Evolutionary conservation across 2,797 vertebrate species (phyloP), one percentile per base, ranked within the genome.

Genomic region (Onychomys torridus): DNA sequence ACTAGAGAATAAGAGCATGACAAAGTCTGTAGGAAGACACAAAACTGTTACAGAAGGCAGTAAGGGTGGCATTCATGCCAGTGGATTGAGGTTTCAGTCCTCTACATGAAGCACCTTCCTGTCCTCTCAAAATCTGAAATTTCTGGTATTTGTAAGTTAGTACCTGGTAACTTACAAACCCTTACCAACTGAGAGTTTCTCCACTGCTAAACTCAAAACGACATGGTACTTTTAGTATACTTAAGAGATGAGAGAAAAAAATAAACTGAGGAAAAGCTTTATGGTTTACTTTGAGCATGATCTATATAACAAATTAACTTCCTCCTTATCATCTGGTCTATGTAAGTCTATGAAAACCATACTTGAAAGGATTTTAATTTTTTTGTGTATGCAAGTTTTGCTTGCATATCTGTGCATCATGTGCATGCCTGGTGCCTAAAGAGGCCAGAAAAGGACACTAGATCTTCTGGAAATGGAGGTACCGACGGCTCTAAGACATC

Each of bases 151-250:
- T 37, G 1, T 49, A 77, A 77, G n/a, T 52, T 55, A 37, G 37
- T 43, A 73, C 57, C 43, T 37, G 25, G 1, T 78, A 57, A 67
- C 46, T 78, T 23, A 91, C 2, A 65, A 83, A 27, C 5, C 46
- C 27, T n/a, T 77, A 65, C 3, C 0, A 94, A 13, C 21, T 0
- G 1, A 75, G 0, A 86, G 57, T 34, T 71, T 92, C 92, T 65
- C 40, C 59, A 81, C 27, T 19, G n/a, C 12, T 77, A 82, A 55
- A 61, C 19, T 59, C 55, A 25, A 84, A 25, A 84, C 34, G n/a
- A 77, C 14, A n/a, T 14, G 43, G 17, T 93, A 11, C 76, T 96
- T 71, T 65, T 63, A 85, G 96, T 57, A 77, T n/a, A 67, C 27
- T 71, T 52, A 16, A 16, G 49, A 69, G 52, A 4, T 55, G 9